Conservation (phyloP, 2,113 vertebrate species). For the Cryptotis parvus region DNA sequence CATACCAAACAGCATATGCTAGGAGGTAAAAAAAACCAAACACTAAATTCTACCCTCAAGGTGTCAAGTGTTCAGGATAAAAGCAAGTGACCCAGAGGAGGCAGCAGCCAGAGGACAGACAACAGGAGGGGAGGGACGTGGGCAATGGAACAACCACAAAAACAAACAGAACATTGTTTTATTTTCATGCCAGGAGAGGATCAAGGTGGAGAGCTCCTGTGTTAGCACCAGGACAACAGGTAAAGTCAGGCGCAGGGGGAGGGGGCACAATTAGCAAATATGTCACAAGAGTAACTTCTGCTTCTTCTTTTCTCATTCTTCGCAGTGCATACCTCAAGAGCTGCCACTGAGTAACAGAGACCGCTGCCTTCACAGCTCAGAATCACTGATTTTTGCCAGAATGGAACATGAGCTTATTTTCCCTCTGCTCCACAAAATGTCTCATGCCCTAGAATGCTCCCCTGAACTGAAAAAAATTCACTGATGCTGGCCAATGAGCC, state of each 20-base stretch:
- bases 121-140: constrained; percentile 79
- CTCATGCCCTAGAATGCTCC: constrained; percentile 68
- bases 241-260: constrained; percentile 82
- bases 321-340: constrained; percentile 73
- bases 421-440: constrained; percentile 57
- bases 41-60: constrained; percentile 87
- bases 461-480: constrained; percentile 60
- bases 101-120: constrained; percentile 84
- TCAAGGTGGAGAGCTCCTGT: constrained; percentile 84
- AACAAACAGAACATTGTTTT: constrained; percentile 69
- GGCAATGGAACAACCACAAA: constrained; percentile 68
- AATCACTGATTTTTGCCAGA: constrained; percentile 56
- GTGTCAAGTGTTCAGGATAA: constrained; percentile 90
- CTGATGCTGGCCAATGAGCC: constrained; percentile 73
- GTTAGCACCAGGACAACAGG: constrained; percentile 86
- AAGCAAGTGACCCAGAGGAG: constrained; percentile 87
- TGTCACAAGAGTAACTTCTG: constrained; percentile 73
- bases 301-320: constrained; percentile 75
- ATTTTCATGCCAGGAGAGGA: constrained; percentile 87
- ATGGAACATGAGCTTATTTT: constrained; percentile 54
- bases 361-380: constrained; percentile 68
- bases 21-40: constrained; percentile 90
- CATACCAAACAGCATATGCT: constrained; percentile 88
- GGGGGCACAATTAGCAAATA: constrained; percentile 81
- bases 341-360: constrained; percentile 68